Evolutionary conservation across 1,140 invertebrate genomes (phyloP), one percentile per base, ranked within the genome.

Genomic region (Diabrotica virgifera): DNA sequence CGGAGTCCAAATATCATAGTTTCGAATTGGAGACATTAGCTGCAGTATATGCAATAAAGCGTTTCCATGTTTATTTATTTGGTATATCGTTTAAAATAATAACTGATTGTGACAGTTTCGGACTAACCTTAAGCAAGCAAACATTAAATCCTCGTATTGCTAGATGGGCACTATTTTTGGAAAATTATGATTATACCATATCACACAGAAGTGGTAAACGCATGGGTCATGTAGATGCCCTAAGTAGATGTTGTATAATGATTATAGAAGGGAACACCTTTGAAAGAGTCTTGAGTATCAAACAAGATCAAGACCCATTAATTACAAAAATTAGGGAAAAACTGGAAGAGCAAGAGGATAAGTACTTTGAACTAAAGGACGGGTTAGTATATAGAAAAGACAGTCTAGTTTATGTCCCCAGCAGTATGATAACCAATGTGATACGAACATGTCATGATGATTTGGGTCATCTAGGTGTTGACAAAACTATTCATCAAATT

Each of bases 1-100:
- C 64, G 6, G 82, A 84, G 70, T 67, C 50, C 14, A 78, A 77
- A 57, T 81, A 77, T 65, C 66, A 70, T 10, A 78, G 76, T 62
- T 79, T 74, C 52, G 79, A 83, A 68, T 66, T 78, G 52, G 82
- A 84, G 76, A 70, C 68, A 57, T 66, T 84, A 6, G 78, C 80
- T 5, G 73, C 83, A 13, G 65, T 82, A 6, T 75, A 76, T 67
- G 76, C 78, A 0, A 70, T 83, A 11, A 69, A 80, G 56, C 73
- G 55, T 36, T 36, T 57, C 8, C 14, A n/a, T 7, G 14, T 11
- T 8, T 11, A 36, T 5, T n/a, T 56, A 5, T 12, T 36, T 9
- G 55, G 55, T 37, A 78, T 67, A 58, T 58, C 75, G 38, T 78
- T 81, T 58, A 75, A 78, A 53, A 77, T 83, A 8, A 68, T 76